These are phyloP conservation scores for Papilio aristodemus DNA, from an alignment of 1,140 invertebrate species.

Conservation along the genomic window DNA sequence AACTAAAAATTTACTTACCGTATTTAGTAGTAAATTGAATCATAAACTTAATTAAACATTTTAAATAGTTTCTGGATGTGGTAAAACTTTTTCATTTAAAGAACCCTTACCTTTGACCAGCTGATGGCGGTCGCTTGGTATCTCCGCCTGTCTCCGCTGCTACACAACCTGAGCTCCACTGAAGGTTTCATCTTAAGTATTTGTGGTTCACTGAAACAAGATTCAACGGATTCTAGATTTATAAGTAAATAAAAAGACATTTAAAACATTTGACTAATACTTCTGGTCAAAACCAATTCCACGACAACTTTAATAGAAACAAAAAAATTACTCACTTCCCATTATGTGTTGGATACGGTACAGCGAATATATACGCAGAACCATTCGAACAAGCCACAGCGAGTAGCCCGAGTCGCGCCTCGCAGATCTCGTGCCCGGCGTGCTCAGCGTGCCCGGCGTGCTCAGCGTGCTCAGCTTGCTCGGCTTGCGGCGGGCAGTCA, in stretches of 20 bases:
- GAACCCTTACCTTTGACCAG: constrained; percentile 59
- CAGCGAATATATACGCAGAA: constrained; percentile 82
- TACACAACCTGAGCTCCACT: constrained; percentile 54
- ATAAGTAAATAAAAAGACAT: too few species aligned
- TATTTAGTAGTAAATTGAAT: too few species aligned
- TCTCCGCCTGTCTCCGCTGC: constrained; percentile 38
- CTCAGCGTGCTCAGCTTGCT: too few species aligned
- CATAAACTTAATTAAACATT: too few species aligned
- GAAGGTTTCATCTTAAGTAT: constrained; percentile 54
- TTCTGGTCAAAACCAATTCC: too few species aligned
- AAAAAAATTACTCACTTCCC: not conserved
- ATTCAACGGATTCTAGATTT: too few species aligned
- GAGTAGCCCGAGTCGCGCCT: constrained; percentile 83
- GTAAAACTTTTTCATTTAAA: too few species aligned
- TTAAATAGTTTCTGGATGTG: too few species aligned
- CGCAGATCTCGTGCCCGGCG: constrained; percentile 25
- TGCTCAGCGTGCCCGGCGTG: not conserved
- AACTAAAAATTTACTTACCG: too few species aligned
- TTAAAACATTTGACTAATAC: too few species aligned
- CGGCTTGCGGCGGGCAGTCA: constrained; percentile 48
- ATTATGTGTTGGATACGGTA: constrained; percentile 78
- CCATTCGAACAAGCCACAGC: constrained; percentile 86
- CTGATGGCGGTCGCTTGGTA: constrained; percentile 61
- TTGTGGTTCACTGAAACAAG: constrained; percentile 9
- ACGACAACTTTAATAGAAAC: too few species aligned